phyloP scores from a whole-genome alignment of 2,113 vertebrate genomes.

The Numenius arquata region DNA sequence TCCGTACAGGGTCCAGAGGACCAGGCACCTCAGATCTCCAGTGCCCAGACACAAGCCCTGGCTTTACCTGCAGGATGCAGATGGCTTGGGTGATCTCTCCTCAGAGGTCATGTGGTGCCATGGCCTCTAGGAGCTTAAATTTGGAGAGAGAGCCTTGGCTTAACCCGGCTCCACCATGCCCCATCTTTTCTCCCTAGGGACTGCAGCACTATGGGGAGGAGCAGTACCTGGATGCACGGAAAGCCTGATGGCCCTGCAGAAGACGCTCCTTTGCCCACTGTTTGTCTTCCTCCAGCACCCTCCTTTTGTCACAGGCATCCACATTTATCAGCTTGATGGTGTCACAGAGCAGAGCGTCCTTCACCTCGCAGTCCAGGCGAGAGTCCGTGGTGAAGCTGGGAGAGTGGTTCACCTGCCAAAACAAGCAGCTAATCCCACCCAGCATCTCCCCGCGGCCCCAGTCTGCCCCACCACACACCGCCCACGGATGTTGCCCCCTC shows the following conservation, averaged over 20 bases:
- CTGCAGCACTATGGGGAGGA: neutral
- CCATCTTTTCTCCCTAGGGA: neutral
- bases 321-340: constrained; percentile 75
- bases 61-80: neutral
- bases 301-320: constrained; percentile 67
- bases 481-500: neutral
- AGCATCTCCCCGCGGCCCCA: neutral
- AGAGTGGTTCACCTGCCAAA: constrained; percentile 79
- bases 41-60: neutral
- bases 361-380: constrained; percentile 75
- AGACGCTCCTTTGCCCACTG: constrained; percentile 71
- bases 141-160: neutral
- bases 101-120: neutral
- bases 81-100: neutral
- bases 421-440: neutral
- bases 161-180: neutral
- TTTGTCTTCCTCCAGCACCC: constrained; percentile 77
- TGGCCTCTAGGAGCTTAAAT: neutral
- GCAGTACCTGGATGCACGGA: constrained; percentile 59
- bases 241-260: constrained; percentile 47
- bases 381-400: constrained; percentile 81
- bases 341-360: constrained; percentile 77
- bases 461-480: accelerated
- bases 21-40: neutral
- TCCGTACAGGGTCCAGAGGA: neutral